Evolutionary conservation across 2,113 vertebrate genomes (phyloP).

Genomic region (Eubucco bourcierii): DNA sequence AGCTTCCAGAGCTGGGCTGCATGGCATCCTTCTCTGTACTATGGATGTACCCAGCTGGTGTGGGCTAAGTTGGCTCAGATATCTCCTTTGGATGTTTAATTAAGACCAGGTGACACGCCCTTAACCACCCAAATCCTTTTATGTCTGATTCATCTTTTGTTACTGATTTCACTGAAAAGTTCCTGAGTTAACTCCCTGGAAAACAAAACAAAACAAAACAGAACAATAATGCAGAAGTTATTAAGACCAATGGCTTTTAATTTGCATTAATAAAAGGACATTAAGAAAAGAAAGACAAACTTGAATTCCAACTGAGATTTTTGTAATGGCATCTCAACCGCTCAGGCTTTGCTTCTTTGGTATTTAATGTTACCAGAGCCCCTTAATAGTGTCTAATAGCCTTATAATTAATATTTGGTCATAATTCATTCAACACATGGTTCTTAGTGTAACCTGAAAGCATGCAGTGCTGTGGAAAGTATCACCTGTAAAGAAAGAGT

Average conservation of each 20-base stretch:
- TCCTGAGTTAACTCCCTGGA: constrained; percentile 14
- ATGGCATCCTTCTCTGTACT: neutral
- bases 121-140: constrained; percentile 65
- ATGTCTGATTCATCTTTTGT: constrained; percentile 65
- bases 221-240: constrained; percentile 28
- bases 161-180: constrained; percentile 68
- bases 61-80: constrained; percentile 34
- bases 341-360: neutral
- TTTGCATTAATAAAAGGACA: constrained; percentile 56
- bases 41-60: neutral
- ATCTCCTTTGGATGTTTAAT: constrained; percentile 64
- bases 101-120: constrained; percentile 58
- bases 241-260: constrained; percentile 52
- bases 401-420: constrained; percentile 13
- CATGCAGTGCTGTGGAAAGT: neutral
- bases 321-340: constrained; percentile 51
- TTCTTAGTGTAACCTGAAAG: neutral
- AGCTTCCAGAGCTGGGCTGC: neutral
- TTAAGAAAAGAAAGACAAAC: constrained; percentile 37
- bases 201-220: too few species aligned
- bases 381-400: constrained; percentile 12
- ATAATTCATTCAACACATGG: constrained; percentile 18
- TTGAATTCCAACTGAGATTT: constrained; percentile 51
- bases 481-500: constrained; percentile 2
- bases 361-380: constrained; percentile 33